Conservation (phyloP, 2,888 invertebrate species). For the Falcaria lacertinaria region DNA sequence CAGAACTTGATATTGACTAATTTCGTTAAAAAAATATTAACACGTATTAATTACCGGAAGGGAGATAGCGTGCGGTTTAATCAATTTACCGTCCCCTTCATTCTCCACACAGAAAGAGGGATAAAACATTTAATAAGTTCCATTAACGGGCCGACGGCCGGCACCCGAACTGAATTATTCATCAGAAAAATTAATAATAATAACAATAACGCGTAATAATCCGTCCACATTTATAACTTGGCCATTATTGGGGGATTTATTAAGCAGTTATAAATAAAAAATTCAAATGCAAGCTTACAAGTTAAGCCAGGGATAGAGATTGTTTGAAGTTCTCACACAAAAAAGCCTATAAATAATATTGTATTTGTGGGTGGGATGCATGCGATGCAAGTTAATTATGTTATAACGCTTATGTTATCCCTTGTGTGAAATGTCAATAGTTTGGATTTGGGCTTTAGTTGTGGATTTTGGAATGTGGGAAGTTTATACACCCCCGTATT, state of each 20-base stretch:
- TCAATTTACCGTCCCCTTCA: neutral
- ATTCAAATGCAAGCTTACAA: conserved; percentile 69
- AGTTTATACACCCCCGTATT: conserved; percentile 6
- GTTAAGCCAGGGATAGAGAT: conserved; percentile 56
- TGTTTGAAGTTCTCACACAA: conserved; percentile 70
- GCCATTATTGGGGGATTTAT: conserved; percentile 45
- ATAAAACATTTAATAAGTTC: conserved; percentile 2
- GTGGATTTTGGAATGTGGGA: conserved; percentile 8
- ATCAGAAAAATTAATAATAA: conserved; percentile 68
- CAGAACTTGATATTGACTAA: neutral
- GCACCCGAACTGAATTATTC: conserved; percentile 61
- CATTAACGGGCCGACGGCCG: conserved; percentile 10
- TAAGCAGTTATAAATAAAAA: conserved; percentile 69
- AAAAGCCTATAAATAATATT: conserved; percentile 39
- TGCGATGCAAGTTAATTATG: conserved; percentile 18
- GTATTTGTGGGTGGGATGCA: conserved; percentile 11
- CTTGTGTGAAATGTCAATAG: conserved; percentile 43
- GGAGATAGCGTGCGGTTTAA: neutral
- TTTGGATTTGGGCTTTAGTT: conserved; percentile 17
- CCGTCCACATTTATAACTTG: conserved; percentile 43
- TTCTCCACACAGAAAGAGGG: neutral
- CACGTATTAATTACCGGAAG: neutral
- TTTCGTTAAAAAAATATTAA: neutral
- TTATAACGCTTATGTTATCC: conserved; percentile 31
- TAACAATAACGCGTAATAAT: conserved; percentile 53